Base-by-base conservation (phyloP, 2,888 invertebrate genomes). In the Mimachlamys varia region DNA sequence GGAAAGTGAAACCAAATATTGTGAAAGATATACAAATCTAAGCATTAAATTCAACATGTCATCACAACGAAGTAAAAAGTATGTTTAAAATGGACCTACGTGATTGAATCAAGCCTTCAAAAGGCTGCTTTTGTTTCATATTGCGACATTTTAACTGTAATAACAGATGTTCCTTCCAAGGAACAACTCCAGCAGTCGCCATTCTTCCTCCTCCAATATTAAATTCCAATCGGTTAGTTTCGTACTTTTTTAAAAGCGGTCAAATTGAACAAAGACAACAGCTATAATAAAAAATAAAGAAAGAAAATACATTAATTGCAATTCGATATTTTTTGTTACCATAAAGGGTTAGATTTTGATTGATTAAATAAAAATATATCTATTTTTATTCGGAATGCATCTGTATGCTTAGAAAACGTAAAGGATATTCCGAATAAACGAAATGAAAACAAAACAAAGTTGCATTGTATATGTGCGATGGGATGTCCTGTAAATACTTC, bases 101-200 rank as follows among this genome's bases (percentile, higher is more conserved):
- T 38, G 95, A 93, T 90, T 95, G 93, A 62, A 96, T 95, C 17
- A 96, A 91, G 38, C 91, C 91, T 88, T 93, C 92, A 92, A 94
- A 96, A 49, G 93, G 92, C 88, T 92, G 93, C 50, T 92, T 93
- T 90, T 96, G 94, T 89, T 92, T 92, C 91, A 93, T 94, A 91
- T 96, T 95, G 87, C 96, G 93, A 33, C 92, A 88, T 93, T 94
- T 94, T 27, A 95, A 91, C 50, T 93, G 93, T 38, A 93, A 90
- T 37, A 94, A 91, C 88, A 96, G 92, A 49, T 92, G 91, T 62
- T 93, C 93, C 91, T 94, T 95, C 95, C 95, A 95, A 27, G 92
- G 90, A 44, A 53, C 90, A 55, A 89, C 88, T 44, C 89, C 90
- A 55, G 87, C 33, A 55, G 92, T 90, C 91, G 94, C 93, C 94